These are phyloP conservation scores for Pollenia labialis DNA, from an alignment of 2,888 invertebrate genomes.

Conservation along the genomic window DNA sequence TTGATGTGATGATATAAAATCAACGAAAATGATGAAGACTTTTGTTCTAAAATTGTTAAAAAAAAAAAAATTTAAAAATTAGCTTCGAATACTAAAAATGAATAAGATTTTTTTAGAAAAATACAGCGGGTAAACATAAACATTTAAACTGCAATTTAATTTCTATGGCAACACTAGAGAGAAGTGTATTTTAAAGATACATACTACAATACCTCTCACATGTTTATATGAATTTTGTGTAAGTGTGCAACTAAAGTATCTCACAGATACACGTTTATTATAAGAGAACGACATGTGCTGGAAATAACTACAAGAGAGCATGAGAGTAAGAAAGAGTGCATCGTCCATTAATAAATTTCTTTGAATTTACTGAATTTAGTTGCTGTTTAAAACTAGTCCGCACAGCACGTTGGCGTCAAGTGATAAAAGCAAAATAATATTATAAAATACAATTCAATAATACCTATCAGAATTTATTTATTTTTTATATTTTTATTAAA, in stretches of 20 bases:
- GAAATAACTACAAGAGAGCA: neutral
- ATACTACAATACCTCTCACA: too few species aligned
- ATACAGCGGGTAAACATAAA: too few species aligned
- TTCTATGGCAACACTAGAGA: neutral
- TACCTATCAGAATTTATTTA: constrained; percentile 46
- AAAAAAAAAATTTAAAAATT: too few species aligned
- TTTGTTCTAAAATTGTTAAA: too few species aligned
- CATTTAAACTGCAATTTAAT: too few species aligned
- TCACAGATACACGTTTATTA: constrained; percentile 39
- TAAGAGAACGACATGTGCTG: constrained; percentile 11
- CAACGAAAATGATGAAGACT: too few species aligned
- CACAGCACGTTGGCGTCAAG: constrained; percentile 54
- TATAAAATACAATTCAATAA: constrained; percentile 16
- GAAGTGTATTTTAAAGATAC: neutral
- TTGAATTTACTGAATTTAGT: constrained; percentile 67
- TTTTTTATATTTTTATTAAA: constrained; percentile 51
- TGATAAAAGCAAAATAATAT: constrained; percentile 38
- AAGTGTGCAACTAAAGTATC: constrained; percentile 12
- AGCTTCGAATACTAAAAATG: too few species aligned
- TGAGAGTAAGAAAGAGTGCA: constrained; percentile 26
- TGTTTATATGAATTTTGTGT: neutral
- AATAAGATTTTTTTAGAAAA: too few species aligned
- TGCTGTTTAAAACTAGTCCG: constrained; percentile 72
- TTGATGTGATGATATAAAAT: too few species aligned
- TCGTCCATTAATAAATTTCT: constrained; percentile 59